Evolutionary conservation across 2,797 vertebrate genomes (phyloP).

Genomic region (Alcedo quadribrachys): DNA sequence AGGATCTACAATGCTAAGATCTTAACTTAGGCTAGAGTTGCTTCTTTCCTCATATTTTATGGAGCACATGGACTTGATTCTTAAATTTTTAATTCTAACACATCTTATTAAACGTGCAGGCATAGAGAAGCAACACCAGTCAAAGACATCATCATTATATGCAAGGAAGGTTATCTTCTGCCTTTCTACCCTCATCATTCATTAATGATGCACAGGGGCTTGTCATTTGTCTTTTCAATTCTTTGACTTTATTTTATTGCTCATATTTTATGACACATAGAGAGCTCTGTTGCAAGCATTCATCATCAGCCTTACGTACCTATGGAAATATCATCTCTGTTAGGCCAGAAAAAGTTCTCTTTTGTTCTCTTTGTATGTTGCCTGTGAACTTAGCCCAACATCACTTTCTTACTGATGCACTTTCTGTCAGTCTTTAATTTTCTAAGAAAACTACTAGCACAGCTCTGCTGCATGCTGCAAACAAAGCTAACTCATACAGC

Average conservation of each 20-base stretch:
- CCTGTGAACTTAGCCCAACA: background rate
- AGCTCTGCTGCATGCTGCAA: background rate
- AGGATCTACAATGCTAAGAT: conserved; percentile 5
- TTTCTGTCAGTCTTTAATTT: background rate
- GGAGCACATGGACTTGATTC: conserved; percentile 31
- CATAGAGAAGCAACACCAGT: conserved; percentile 35
- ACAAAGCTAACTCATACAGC: background rate
- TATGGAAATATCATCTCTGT: background rate
- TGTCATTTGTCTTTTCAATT: conserved; percentile 68
- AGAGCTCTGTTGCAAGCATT: conserved; percentile 24
- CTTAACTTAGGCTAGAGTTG: conserved; percentile 35
- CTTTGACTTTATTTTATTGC: conserved; percentile 65
- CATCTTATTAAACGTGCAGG: conserved; percentile 58
- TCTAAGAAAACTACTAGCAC: background rate
- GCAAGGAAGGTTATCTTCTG: conserved; percentile 60
- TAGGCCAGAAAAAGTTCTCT: background rate
- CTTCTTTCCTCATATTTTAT: conserved; percentile 61
- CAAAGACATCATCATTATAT: conserved; percentile 62
- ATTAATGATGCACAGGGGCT: conserved; percentile 60
- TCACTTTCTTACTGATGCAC: background rate
- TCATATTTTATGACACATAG: conserved; percentile 57
- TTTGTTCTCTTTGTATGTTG: conserved; percentile 7
- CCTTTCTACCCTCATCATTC: conserved; percentile 60
- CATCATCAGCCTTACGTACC: background rate
- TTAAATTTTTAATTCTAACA: conserved; percentile 70